Conservation (phyloP, 2,797 vertebrate species). For the Moxostoma hubbsi region DNA sequence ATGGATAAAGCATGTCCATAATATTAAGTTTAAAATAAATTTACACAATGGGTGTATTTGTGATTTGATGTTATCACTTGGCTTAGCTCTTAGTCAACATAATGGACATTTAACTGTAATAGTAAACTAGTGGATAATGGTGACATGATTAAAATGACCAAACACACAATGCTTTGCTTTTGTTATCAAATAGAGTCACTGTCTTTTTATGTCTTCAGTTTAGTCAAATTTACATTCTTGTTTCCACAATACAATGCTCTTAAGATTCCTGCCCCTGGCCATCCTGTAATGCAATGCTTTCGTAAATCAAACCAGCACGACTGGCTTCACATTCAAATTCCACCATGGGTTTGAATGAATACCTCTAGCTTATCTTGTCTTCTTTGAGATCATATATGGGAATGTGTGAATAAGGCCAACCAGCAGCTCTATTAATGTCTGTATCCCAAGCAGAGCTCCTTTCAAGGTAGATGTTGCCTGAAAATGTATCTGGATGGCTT, state of each 20-base stretch:
- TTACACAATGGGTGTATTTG: not conserved
- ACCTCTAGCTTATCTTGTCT: constrained; percentile 23
- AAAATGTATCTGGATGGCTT: constrained; percentile 53
- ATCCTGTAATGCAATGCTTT: too few species aligned
- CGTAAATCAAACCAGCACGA: too few species aligned
- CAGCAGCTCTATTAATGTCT: constrained; percentile 49
- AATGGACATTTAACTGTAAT: not conserved
- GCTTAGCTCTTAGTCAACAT: not conserved
- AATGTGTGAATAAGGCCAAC: constrained; percentile 55
- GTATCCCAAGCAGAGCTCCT: constrained; percentile 36
- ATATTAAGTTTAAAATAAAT: not conserved
- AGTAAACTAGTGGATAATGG: too few species aligned
- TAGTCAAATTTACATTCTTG: too few species aligned
- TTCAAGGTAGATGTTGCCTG: constrained; percentile 38
- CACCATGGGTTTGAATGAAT: constrained; percentile 37
- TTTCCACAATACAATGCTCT: too few species aligned
- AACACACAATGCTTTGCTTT: too few species aligned
- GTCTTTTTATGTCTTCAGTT: too few species aligned
- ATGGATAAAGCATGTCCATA: not conserved
- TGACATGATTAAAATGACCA: too few species aligned
- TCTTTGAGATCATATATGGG: constrained; percentile 53
- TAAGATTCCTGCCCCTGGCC: too few species aligned
- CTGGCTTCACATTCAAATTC: constrained; percentile 42
- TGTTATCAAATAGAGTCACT: too few species aligned
- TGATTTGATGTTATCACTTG: not conserved